Evolutionary conservation across 2,113 vertebrate species (phyloP).

Genomic region (Ciconia boyciana): DNA sequence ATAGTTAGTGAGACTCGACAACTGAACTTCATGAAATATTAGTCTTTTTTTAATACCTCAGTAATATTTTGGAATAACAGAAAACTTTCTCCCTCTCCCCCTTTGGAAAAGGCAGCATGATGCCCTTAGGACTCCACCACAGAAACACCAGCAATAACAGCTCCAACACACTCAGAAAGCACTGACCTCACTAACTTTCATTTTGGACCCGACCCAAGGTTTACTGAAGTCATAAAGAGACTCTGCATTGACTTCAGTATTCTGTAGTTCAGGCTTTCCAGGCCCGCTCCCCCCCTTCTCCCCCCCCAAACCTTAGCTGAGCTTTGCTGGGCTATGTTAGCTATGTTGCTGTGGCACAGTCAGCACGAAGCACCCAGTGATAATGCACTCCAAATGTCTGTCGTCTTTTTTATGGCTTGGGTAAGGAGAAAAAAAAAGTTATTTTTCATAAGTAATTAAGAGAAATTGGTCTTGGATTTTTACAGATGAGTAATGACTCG

Average conservation of each 20-base stretch:
- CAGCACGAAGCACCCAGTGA: background rate
- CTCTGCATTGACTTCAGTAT: background rate
- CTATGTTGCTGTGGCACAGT: background rate
- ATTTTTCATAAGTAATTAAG: constrained; percentile 13
- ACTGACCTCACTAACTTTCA: background rate
- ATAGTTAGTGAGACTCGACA: constrained; percentile 27
- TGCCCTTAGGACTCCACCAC: background rate
- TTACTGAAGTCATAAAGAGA: background rate
- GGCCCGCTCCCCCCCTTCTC: background rate
- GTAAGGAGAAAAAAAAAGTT: background rate
- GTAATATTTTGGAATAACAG: background rate
- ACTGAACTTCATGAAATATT: constrained; percentile 35
- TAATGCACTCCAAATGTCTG: background rate
- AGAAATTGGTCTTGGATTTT: background rate
- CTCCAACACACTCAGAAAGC: background rate
- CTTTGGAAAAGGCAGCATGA: background rate
- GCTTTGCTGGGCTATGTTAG: background rate
- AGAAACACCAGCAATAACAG: background rate
- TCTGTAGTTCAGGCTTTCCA: background rate
- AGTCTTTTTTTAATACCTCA: background rate
- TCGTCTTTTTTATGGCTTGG: background rate
- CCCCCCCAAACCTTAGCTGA: background rate
- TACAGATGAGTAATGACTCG: background rate
- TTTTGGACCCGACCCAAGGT: background rate
- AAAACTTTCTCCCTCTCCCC: background rate